These are phyloP conservation scores for Phyllostomus hastatus DNA, from an alignment of 2,113 vertebrate species.

Conservation along the genomic window DNA sequence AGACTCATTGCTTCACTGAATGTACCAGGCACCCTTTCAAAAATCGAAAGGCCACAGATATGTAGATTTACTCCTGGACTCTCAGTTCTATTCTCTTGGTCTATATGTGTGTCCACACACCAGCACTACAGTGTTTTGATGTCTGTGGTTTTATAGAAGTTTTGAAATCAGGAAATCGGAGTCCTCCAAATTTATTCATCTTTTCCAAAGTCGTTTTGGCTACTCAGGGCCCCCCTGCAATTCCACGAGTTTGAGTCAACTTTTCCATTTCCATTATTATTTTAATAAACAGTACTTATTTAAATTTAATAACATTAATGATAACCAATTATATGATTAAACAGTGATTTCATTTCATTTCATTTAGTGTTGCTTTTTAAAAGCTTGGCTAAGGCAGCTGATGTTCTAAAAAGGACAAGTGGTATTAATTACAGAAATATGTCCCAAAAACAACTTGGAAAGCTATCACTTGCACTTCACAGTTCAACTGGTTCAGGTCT, in stretches of 20 bases:
- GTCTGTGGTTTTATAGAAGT: background rate
- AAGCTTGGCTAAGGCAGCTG: background rate
- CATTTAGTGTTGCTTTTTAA: conserved; percentile 12
- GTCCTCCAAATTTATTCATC: background rate
- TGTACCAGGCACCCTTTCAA: background rate
- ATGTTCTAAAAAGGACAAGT: conserved; percentile 1
- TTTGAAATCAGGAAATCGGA: background rate
- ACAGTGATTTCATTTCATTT: background rate
- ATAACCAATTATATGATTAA: background rate
- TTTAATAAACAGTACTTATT: background rate
- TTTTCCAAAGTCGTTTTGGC: background rate
- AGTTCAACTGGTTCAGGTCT: background rate
- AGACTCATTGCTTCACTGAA: background rate
- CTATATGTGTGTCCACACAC: background rate
- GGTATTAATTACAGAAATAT: conserved; percentile 20
- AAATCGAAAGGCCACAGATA: background rate
- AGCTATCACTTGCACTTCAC: background rate
- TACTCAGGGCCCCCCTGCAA: background rate
- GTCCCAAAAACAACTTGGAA: background rate
- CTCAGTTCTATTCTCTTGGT: background rate
- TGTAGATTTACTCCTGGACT: background rate
- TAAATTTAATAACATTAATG: background rate
- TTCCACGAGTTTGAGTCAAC: background rate
- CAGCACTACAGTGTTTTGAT: background rate
- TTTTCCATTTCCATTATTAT: background rate